These are phyloP conservation scores for Dicentrarchus labrax DNA, from an alignment of 2,113 vertebrate genomes.

Conservation along the genomic window DNA sequence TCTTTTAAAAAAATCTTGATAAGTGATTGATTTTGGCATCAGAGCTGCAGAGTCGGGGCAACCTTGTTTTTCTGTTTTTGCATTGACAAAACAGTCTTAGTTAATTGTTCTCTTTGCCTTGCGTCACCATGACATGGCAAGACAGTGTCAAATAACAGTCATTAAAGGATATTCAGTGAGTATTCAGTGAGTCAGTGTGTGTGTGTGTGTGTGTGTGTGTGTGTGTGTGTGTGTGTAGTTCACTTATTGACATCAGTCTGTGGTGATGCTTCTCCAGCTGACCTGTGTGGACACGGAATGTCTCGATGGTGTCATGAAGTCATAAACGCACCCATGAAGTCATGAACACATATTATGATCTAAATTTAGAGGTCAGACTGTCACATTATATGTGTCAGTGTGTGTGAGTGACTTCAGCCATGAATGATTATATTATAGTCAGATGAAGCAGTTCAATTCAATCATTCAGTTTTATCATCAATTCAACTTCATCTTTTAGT, in stretches of 20 bases:
- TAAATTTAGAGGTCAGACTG: slow-evolving; percentile 56
- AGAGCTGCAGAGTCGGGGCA: neutral
- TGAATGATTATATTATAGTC: neutral
- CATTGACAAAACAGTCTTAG: slow-evolving; percentile 34
- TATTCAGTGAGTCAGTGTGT: slow-evolving; percentile 38
- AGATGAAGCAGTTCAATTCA: neutral
- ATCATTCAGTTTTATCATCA: no score
- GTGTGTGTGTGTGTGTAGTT: slow-evolving; percentile 30
- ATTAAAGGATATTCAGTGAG: slow-evolving; percentile 73
- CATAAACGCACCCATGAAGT: slow-evolving; percentile 47
- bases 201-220: slow-evolving; percentile 32
- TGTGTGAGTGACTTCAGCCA: neutral
- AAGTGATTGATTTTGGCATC: neutral
- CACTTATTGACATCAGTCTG: slow-evolving; percentile 52
- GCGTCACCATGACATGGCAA: slow-evolving; percentile 75
- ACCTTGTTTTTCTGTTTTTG: slow-evolving; percentile 62
- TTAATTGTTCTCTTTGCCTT: slow-evolving; percentile 46
- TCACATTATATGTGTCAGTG: slow-evolving; percentile 26
- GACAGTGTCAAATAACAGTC: slow-evolving; percentile 73
- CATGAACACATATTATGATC: slow-evolving; percentile 57
- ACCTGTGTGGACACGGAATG: slow-evolving; percentile 48
- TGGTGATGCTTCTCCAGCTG: slow-evolving; percentile 29
- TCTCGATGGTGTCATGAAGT: slow-evolving; percentile 53
- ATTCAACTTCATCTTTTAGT: neutral
- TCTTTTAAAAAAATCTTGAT: neutral